Evolutionary conservation across 2,113 vertebrate species (phyloP).

Genomic region (Albula glossodonta): DNA sequence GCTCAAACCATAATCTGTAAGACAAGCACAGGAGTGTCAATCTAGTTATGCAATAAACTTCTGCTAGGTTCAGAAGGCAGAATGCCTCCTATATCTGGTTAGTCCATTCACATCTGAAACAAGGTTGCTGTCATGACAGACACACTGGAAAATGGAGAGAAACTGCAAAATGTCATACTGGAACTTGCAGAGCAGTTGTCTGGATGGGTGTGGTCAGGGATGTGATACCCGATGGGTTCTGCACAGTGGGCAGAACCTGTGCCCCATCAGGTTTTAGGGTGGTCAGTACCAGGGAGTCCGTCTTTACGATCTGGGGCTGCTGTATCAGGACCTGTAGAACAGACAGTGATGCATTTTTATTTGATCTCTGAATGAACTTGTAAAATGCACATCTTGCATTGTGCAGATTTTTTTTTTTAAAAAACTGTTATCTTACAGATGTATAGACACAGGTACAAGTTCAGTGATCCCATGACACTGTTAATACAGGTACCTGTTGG

Average conservation of each 20-base stretch:
- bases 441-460: too few relatives aligned
- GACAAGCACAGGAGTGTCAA: neutral
- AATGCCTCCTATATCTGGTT: too few relatives aligned
- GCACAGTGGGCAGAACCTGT: constrained; percentile 86
- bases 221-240: constrained; percentile 84
- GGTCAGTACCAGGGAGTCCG: constrained; percentile 91
- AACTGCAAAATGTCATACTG: constrained; percentile 44
- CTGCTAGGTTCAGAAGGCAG: too few relatives aligned
- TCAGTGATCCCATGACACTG: neutral
- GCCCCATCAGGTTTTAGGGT: constrained; percentile 90
- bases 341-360: neutral
- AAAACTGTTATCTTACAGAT: too few relatives aligned
- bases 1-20: neutral
- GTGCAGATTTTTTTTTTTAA: too few relatives aligned
- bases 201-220: constrained; percentile 86
- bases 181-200: constrained; percentile 88
- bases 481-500: constrained; percentile 79
- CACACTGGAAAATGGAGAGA: neutral
- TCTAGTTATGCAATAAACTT: too few relatives aligned
- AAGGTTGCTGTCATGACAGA: neutral
- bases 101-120: neutral
- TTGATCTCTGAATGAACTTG: neutral
- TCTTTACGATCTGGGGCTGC: constrained; percentile 96
- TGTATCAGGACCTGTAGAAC: constrained; percentile 85
- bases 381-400: neutral